These are phyloP conservation scores for Tetheella fluctuosa DNA, from an alignment of 2,888 invertebrate genomes.

Conservation along the genomic window DNA sequence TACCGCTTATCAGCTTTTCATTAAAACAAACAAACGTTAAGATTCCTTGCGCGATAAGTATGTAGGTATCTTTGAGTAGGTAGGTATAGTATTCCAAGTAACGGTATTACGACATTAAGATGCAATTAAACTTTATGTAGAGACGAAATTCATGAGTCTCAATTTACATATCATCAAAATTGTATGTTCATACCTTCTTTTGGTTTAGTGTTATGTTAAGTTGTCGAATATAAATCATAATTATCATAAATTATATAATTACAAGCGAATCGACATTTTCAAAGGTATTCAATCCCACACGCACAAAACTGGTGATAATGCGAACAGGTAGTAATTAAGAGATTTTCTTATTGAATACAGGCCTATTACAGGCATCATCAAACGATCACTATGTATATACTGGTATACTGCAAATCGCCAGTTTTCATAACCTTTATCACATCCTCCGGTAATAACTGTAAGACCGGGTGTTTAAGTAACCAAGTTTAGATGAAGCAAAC, in stretches of 20 bases:
- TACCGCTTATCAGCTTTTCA: constrained; percentile 49
- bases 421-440: background rate
- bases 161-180: background rate
- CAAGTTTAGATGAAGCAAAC: constrained; percentile 5
- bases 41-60: constrained; percentile 37
- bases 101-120: constrained; percentile 18
- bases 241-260: constrained; percentile 8
- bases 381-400: background rate
- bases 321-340: background rate
- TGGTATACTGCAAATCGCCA: background rate
- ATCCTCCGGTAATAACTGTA: background rate
- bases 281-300: background rate
- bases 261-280: background rate
- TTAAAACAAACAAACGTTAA: constrained; percentile 43
- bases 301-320: background rate
- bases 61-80: constrained; percentile 22
- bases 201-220: background rate
- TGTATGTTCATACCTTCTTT: background rate
- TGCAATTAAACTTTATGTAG: constrained; percentile 25
- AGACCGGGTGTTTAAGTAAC: constrained; percentile 10
- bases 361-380: background rate
- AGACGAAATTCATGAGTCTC: constrained; percentile 3
- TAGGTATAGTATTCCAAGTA: constrained; percentile 29
- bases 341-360: background rate
- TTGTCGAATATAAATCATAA: background rate